These are phyloP conservation scores for Rapana venosa DNA, from an alignment of 2,888 invertebrate species.

Conservation along the genomic window DNA sequence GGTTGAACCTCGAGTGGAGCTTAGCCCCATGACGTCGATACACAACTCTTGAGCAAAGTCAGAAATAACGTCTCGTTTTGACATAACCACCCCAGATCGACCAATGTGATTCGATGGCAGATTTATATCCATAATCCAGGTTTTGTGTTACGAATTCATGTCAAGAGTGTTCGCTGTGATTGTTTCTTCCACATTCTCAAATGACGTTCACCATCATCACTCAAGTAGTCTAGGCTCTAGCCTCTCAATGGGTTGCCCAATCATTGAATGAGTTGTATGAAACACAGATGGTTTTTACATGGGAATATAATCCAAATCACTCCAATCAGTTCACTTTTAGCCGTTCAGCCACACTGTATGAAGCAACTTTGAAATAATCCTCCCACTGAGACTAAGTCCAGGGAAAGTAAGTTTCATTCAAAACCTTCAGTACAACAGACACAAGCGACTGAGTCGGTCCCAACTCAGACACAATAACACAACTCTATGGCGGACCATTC, in stretches of 20 bases:
- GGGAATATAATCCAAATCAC: neutral
- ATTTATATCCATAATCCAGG: neutral
- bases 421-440: neutral
- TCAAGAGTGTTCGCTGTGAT: neutral
- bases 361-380: neutral
- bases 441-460: neutral
- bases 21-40: neutral
- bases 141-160: neutral
- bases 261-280: neutral
- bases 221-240: neutral
- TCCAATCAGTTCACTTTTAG: neutral
- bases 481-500: constrained; percentile 52
- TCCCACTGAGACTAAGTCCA: neutral
- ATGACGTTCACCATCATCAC: neutral
- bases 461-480: constrained; percentile 21
- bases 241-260: neutral
- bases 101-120: neutral
- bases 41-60: neutral
- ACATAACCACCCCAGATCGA: neutral
- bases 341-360: neutral
- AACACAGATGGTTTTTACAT: neutral
- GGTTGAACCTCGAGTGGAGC: neutral
- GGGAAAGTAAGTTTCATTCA: constrained; percentile 29
- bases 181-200: neutral
- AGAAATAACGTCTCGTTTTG: neutral